Conservation (phyloP, 2,797 vertebrate species). For the Sebastes elongatus region DNA sequence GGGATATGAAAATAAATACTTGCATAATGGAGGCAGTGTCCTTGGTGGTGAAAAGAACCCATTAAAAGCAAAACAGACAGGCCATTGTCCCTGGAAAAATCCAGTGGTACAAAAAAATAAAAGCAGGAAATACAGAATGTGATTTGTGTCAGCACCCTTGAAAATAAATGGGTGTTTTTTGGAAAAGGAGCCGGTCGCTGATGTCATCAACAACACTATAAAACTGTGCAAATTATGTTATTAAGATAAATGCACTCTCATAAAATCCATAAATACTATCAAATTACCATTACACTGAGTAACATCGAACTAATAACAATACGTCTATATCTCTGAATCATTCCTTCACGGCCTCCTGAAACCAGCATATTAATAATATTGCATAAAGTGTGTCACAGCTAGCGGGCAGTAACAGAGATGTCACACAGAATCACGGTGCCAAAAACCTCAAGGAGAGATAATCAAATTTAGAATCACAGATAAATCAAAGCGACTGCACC, state of each 20-base stretch:
- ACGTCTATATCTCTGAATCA: neutral
- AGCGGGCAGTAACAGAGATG: conserved; percentile 24
- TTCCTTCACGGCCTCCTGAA: conserved; percentile 30
- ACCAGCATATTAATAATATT: conserved; percentile 25
- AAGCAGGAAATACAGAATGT: conserved; percentile 71
- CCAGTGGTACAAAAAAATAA: neutral
- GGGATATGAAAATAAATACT: conserved; percentile 19
- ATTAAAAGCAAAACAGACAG: conserved; percentile 2
- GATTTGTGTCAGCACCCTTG: conserved; percentile 48
- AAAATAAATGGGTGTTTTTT: conserved; percentile 20
- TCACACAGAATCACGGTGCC: conserved; percentile 27
- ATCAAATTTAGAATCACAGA: conserved; percentile 35
- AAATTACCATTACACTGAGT: neutral
- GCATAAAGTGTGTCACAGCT: conserved; percentile 19
- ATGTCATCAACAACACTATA: neutral
- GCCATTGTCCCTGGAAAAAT: conserved; percentile 1
- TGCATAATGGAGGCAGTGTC: neutral
- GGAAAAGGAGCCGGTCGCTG: neutral
- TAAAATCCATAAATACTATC: neutral
- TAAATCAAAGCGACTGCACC: conserved; percentile 21
- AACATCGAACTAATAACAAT: neutral
- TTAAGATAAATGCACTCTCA: neutral
- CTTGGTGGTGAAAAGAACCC: neutral
- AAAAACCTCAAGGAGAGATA: conserved; percentile 40
- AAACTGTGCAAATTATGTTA: neutral